phyloP scores from a whole-genome alignment of 2,888 invertebrate species.

The Punctoribates punctum region DNA sequence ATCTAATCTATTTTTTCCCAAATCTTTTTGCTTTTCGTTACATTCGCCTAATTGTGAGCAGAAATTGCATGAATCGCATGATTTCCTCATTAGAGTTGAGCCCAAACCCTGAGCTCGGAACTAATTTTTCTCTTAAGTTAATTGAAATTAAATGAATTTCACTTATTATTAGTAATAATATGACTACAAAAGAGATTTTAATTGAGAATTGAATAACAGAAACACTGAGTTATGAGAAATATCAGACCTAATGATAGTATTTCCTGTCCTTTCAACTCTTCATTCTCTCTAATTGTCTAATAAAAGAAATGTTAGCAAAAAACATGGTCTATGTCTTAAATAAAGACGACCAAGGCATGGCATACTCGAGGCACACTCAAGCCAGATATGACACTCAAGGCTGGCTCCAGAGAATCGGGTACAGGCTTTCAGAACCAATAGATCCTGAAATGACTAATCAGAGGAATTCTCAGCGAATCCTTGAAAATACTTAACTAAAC shows the following conservation, averaged over 20 bases:
- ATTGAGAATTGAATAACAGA: background rate
- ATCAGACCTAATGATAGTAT: background rate
- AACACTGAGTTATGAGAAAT: too few relatives aligned
- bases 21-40: background rate
- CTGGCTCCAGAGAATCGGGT: too few relatives aligned
- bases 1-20: background rate
- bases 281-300: background rate
- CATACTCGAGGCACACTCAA: too few relatives aligned
- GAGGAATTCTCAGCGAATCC: too few relatives aligned
- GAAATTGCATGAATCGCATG: background rate
- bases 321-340: too few relatives aligned
- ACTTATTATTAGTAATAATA: too few relatives aligned
- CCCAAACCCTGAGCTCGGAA: background rate
- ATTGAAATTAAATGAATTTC: background rate
- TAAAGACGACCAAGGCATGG: too few relatives aligned
- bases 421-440: too few relatives aligned
- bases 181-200: background rate
- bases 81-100: background rate
- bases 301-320: too few relatives aligned
- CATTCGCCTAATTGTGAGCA: background rate
- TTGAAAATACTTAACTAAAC: too few relatives aligned
- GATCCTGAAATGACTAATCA: too few relatives aligned
- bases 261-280: slow-evolving; percentile 5
- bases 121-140: slow-evolving; percentile 13
- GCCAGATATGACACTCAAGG: too few relatives aligned